These are phyloP conservation scores for Drosophila gaucha DNA, from an alignment of 2,888 invertebrate species.

Conservation along the genomic window DNA sequence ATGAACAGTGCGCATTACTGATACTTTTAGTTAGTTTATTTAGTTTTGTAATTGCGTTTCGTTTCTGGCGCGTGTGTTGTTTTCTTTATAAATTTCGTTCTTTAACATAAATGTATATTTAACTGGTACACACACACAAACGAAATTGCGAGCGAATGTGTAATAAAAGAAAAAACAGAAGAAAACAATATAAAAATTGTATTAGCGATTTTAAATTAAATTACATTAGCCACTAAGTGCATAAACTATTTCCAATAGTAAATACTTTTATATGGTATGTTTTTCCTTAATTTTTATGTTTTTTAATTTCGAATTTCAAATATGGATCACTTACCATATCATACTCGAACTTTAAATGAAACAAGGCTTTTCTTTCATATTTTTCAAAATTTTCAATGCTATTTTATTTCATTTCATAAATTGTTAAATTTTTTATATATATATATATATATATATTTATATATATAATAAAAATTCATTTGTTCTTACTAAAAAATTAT, in stretches of 20 bases:
- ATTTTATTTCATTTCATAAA: constrained; percentile 45
- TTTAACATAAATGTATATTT: constrained; percentile 55
- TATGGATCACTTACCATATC: not conserved
- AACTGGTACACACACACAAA: constrained; percentile 41
- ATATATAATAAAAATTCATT: constrained; percentile 46
- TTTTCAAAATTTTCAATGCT: constrained; percentile 53
- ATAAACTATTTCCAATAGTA: constrained; percentile 1
- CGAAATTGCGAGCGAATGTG: constrained; percentile 40
- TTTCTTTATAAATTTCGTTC: constrained; percentile 16
- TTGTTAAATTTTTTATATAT: constrained; percentile 34
- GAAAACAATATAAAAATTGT: constrained; percentile 3
- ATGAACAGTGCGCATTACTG: constrained; percentile 46
- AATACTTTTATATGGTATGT: not conserved
- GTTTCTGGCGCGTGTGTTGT: constrained; percentile 51
- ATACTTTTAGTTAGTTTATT: constrained; percentile 69
- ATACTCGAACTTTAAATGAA: constrained; percentile 7
- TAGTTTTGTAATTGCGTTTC: constrained; percentile 51
- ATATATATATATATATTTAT: constrained; percentile 24
- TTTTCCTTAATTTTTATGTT: no score
- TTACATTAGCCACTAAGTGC: constrained; percentile 6
- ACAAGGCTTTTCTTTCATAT: constrained; percentile 12
- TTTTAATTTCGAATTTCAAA: not conserved
- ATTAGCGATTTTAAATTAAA: constrained; percentile 18
- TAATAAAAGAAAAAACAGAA: constrained; percentile 43
- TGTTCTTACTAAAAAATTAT: constrained; percentile 63